phyloP scores from a whole-genome alignment of 2,888 invertebrate species.

The Dolomedes plantarius region DNA sequence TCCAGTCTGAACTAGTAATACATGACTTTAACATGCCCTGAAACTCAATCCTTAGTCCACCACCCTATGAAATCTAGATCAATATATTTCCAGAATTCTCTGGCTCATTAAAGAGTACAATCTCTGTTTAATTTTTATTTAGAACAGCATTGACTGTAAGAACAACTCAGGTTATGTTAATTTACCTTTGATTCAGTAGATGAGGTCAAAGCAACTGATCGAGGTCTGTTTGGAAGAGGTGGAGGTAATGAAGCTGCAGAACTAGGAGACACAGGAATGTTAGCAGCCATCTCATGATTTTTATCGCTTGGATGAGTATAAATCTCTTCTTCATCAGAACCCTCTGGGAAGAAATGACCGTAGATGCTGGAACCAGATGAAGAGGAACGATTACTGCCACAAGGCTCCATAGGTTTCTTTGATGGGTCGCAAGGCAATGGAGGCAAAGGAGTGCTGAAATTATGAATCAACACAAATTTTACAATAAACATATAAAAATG shows the following conservation, averaged over 20 bases:
- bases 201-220: slow-evolving; percentile 61
- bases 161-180: no score
- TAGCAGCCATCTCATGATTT: slow-evolving; percentile 5
- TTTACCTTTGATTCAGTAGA: slow-evolving; percentile 47
- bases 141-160: no score
- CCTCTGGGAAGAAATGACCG: slow-evolving; percentile 71
- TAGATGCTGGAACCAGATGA: slow-evolving; percentile 69
- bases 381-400: slow-evolving; percentile 69
- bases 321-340: slow-evolving; percentile 68
- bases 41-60: no score
- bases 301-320: slow-evolving; percentile 61
- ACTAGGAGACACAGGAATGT: slow-evolving; percentile 39
- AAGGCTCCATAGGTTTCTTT: slow-evolving; percentile 49
- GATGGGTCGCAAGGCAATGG: slow-evolving; percentile 62
- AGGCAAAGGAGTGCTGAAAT: slow-evolving; percentile 66
- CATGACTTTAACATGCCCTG: no score
- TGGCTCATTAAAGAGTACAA: no score
- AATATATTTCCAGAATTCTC: no score
- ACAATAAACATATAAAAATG: background rate
- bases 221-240: slow-evolving; percentile 67
- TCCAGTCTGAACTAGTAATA: no score
- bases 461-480: background rate
- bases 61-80: no score
- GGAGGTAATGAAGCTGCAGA: slow-evolving; percentile 55
- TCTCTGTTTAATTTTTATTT: no score